Percentiles rank a stretch among this genome's conserved stretches.
Evolutionary conservation across 1,140 invertebrate genomes (phyloP).

Genomic region (Ruditapes philippinarum): DNA sequence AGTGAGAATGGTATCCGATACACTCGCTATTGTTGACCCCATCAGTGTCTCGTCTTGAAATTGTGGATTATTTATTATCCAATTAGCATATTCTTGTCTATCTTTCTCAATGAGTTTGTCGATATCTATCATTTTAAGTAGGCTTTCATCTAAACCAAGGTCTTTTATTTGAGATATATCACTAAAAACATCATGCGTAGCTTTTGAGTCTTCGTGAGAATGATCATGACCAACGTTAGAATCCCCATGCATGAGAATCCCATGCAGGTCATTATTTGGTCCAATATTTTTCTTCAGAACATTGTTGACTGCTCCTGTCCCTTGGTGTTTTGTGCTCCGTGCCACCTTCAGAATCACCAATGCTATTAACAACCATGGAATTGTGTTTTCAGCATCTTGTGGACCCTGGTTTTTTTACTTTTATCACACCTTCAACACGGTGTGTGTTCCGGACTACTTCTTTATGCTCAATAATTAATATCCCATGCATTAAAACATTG

Average conservation of each 20-base stretch:
- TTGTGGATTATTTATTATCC: slow-evolving; percentile 56
- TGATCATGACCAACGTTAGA: slow-evolving; percentile 64
- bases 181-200: slow-evolving; percentile 24
- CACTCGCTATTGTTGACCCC: slow-evolving; percentile 54
- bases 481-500: slow-evolving; percentile 77
- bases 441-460: slow-evolving; percentile 6
- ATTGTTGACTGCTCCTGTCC: not conserved
- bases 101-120: slow-evolving; percentile 70
- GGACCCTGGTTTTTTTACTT: slow-evolving; percentile 6
- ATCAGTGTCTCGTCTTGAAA: slow-evolving; percentile 28
- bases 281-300: slow-evolving; percentile 44
- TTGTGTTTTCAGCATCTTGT: slow-evolving; percentile 49
- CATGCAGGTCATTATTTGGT: slow-evolving; percentile 65
- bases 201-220: slow-evolving; percentile 52
- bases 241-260: slow-evolving; percentile 73
- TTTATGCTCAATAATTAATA: slow-evolving; percentile 56
- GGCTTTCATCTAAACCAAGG: slow-evolving; percentile 58
- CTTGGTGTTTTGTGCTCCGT: slow-evolving; percentile 43
- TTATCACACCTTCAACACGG: not conserved
- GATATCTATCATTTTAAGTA: slow-evolving; percentile 71
- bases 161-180: slow-evolving; percentile 51
- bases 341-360: slow-evolving; percentile 57
- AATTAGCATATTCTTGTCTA: slow-evolving; percentile 72
- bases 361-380: slow-evolving; percentile 71
- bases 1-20: slow-evolving; percentile 67